Evolutionary conservation across 2,888 invertebrate genomes (phyloP).

Genomic region (Diogma glabrata): DNA sequence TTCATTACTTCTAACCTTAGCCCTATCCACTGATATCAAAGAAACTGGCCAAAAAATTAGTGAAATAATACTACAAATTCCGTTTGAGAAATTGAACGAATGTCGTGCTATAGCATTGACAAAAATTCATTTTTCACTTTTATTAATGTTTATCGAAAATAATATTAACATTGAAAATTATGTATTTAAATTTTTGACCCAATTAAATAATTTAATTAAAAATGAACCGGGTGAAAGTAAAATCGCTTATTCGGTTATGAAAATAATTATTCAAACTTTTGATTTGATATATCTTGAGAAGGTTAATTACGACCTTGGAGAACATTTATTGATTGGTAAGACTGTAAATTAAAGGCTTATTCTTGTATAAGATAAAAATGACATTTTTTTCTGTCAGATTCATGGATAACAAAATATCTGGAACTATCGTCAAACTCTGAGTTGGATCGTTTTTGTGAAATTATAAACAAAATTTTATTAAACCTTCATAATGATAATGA

Average conservation of each 20-base stretch:
- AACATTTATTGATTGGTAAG: slow-evolving; percentile 26
- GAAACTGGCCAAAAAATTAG: slow-evolving; percentile 30
- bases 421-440: slow-evolving; percentile 27
- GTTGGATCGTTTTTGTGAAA: slow-evolving; percentile 28
- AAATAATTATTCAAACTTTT: slow-evolving; percentile 27
- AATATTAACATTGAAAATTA: slow-evolving; percentile 20
- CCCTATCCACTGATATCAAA: slow-evolving; percentile 26
- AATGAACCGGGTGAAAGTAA: not conserved
- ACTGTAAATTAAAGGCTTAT: not conserved
- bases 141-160: slow-evolving; percentile 30
- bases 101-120: slow-evolving; percentile 29
- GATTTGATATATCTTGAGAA: slow-evolving; percentile 27
- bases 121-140: slow-evolving; percentile 34
- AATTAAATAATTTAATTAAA: not conserved
- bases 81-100: slow-evolving; percentile 30
- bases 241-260: slow-evolving; percentile 23
- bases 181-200: not conserved
- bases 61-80: slow-evolving; percentile 31
- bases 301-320: slow-evolving; percentile 28
- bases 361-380: not conserved
- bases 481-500: not conserved
- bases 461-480: slow-evolving; percentile 3
- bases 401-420: slow-evolving; percentile 33
- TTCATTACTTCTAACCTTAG: slow-evolving; percentile 29
- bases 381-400: slow-evolving; percentile 18